Percentiles rank a stretch among this genome's conserved stretches.
Evolutionary conservation across 2,797 vertebrate genomes (phyloP).

Genomic region (Catharus ustulatus): DNA sequence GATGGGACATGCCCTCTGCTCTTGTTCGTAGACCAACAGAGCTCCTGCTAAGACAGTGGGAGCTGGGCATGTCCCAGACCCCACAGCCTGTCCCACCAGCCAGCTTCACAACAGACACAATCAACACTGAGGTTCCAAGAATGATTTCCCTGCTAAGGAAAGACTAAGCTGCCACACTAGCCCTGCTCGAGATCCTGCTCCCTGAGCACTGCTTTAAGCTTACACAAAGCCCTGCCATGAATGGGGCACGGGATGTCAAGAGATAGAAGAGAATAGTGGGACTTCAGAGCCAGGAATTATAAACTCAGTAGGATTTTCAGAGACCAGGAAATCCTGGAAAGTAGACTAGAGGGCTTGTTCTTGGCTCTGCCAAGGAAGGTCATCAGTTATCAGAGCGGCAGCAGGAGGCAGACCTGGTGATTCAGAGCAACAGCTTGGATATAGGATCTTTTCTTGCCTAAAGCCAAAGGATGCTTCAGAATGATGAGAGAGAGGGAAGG

Average conservation of each 20-base stretch:
- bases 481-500: background rate
- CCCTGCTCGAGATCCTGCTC: fast-evolving
- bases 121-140: background rate
- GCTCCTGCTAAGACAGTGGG: background rate
- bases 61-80: background rate
- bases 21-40: background rate
- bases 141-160: background rate
- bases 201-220: background rate
- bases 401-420: background rate
- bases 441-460: background rate
- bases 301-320: background rate
- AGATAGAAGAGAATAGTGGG: background rate
- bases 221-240: background rate
- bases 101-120: background rate
- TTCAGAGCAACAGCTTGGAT: conserved; percentile 12
- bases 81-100: background rate
- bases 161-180: background rate
- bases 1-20: background rate
- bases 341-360: background rate
- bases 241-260: background rate
- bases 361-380: background rate
- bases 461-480: conserved; percentile 8
- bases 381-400: background rate
- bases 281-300: background rate
- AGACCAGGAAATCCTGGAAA: background rate